These are phyloP conservation scores for Sparus aurata DNA, from an alignment of 2,797 vertebrate species.

Conservation along the genomic window DNA sequence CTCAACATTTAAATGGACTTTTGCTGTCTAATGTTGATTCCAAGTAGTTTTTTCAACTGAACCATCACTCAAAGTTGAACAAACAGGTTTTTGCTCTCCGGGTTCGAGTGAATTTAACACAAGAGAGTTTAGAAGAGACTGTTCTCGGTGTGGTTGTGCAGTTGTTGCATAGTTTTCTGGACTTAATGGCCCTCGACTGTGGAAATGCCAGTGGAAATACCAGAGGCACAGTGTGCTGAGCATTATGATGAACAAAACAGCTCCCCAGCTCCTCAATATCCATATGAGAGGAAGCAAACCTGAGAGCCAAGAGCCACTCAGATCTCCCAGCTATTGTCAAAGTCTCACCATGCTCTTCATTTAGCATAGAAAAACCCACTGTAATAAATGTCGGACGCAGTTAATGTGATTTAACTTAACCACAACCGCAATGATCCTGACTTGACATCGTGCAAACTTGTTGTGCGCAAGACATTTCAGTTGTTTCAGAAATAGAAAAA, in stretches of 20 bases:
- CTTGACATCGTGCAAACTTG: background rate
- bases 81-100: background rate
- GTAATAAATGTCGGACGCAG: background rate
- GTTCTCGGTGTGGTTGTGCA: constrained; percentile 1
- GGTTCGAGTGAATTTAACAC: background rate
- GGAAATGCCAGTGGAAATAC: constrained; percentile 56
- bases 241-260: constrained; percentile 59
- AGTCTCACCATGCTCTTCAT: constrained; percentile 4
- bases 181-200: constrained; percentile 24
- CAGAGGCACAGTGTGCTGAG: constrained; percentile 35
- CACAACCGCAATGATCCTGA: background rate
- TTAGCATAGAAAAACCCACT: background rate
- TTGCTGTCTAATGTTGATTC: background rate
- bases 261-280: constrained; percentile 39
- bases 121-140: background rate
- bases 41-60: background rate
- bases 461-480: constrained; percentile 21
- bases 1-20: background rate
- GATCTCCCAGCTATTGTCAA: constrained; percentile 13
- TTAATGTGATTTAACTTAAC: background rate
- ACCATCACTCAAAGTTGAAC: background rate
- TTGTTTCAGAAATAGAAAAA: constrained; percentile 30
- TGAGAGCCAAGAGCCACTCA: constrained; percentile 12
- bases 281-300: constrained; percentile 17
- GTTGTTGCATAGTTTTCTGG: constrained; percentile 14